phyloP scores from a whole-genome alignment of 2,113 vertebrate species.

The Caranx ignobilis region DNA sequence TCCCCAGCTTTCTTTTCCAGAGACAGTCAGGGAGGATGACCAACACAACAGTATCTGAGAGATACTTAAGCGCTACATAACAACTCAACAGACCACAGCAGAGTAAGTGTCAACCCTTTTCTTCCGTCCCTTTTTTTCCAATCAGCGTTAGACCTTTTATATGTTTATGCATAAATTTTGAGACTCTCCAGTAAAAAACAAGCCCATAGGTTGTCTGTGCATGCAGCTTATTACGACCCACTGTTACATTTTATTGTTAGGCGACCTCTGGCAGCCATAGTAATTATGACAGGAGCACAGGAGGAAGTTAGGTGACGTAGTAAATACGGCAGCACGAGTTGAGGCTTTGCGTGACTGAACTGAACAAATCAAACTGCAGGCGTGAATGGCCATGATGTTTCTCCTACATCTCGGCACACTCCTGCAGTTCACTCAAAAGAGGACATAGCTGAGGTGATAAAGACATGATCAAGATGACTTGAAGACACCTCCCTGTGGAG shows the following conservation, averaged over 20 bases:
- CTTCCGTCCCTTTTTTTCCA: background rate
- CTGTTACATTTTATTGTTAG: background rate
- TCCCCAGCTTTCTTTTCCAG: background rate
- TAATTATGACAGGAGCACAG: background rate
- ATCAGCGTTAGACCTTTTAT: background rate
- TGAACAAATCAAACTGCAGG: background rate
- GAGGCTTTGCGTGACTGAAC: background rate
- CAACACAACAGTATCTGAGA: background rate
- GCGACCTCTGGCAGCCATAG: background rate
- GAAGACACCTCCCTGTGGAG: background rate
- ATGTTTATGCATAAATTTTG: background rate
- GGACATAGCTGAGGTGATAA: conserved; percentile 2
- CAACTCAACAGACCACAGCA: background rate
- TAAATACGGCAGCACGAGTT: background rate
- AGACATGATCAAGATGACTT: conserved; percentile 2
- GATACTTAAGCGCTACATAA: background rate
- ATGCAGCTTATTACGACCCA: background rate
- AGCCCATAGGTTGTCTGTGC: background rate
- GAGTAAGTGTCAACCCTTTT: background rate
- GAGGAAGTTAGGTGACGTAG: background rate
- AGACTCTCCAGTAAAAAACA: background rate
- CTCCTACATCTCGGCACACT: background rate
- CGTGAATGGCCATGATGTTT: background rate
- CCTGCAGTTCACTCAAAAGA: background rate
- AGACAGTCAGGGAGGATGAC: background rate